Base-by-base conservation (phyloP, 2,113 vertebrate species). In the Bubo blakistoni region DNA sequence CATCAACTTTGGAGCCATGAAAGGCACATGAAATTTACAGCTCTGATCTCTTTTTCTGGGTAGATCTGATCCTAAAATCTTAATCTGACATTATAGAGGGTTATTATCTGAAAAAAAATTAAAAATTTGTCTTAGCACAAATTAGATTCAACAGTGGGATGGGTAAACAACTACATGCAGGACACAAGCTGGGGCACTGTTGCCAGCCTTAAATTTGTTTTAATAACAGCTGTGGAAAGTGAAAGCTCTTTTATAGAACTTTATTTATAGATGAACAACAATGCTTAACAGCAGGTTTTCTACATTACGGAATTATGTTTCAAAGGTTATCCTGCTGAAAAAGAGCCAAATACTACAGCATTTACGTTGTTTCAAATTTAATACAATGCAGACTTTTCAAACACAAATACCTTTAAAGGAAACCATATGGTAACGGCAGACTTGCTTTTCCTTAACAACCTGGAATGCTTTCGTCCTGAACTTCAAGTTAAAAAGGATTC, bases 371-470 rank as follows among this genome's bases (percentile, higher is more conserved):
- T 96, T 88, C 81, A 91, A 47, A 90, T 77, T 89, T 94, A 96
- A 95, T 90, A 88, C 36, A 94, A 61, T 44, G 81, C 94, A 95
- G 86, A 91, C 73, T 91, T 86, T 71, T 84, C 65, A 81, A 95
- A 66, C 54, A 74, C 90, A 95, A 94, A 92, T 91, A 96, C 29
- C 70, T 94, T 86, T 94, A 94, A 96, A 96, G 86, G 79, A 94
- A 95, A 86, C 73, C 92, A 95, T 79, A 96, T 58, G 40, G 95
- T 62, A 83, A 96, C 18, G 2, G 74, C 59, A 93, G 66, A 69
- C 83, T 94, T 66, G 76, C 59, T 59, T 88, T 88, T 65, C 67
- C 67, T 55, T 91, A 94, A 92, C 55, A 69, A 81, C 32, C 40
- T 51, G 52, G 67, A 94, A 88, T 49, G 34, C 52, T 93, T 95